These are phyloP conservation scores for Hafferia zeledoni DNA, from an alignment of 2,797 vertebrate species.

Conservation along the genomic window DNA sequence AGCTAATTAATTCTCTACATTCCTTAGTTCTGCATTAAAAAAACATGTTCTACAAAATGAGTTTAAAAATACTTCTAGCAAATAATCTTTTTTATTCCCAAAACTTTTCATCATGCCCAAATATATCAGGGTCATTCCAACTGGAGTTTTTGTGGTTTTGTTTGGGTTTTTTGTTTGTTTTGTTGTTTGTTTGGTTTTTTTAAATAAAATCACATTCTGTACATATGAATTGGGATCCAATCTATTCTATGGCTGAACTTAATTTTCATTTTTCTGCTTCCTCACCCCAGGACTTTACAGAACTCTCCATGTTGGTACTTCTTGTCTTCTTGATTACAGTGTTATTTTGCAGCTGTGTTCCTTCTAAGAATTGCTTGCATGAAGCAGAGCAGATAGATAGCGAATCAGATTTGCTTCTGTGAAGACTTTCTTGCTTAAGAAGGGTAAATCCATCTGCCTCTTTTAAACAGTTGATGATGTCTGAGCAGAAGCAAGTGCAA, in stretches of 20 bases:
- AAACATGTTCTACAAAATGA: neutral
- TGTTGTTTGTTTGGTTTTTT: neutral
- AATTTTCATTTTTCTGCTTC: neutral
- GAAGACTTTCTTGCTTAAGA: neutral
- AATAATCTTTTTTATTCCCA: neutral
- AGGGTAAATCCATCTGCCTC: neutral
- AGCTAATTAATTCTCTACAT: neutral
- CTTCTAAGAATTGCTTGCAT: neutral
- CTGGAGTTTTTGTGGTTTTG: fast-evolving
- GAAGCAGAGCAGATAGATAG: neutral
- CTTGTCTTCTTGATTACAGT: neutral
- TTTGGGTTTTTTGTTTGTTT: too few relatives aligned
- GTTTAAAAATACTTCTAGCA: neutral
- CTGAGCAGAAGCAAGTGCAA: neutral
- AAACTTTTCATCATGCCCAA: neutral
- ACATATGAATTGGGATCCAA: neutral
- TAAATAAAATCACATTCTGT: neutral
- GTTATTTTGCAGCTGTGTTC: neutral
- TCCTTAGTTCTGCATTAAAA: neutral
- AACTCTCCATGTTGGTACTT: neutral
- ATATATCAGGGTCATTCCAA: neutral
- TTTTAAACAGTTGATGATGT: neutral
- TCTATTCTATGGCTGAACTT: neutral
- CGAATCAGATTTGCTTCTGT: neutral
- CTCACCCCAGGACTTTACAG: neutral